Evolutionary conservation across 2,797 vertebrate genomes (phyloP), one percentile per base, ranked within the genome.

Genomic region (Cynodonichthys magdalenae): DNA sequence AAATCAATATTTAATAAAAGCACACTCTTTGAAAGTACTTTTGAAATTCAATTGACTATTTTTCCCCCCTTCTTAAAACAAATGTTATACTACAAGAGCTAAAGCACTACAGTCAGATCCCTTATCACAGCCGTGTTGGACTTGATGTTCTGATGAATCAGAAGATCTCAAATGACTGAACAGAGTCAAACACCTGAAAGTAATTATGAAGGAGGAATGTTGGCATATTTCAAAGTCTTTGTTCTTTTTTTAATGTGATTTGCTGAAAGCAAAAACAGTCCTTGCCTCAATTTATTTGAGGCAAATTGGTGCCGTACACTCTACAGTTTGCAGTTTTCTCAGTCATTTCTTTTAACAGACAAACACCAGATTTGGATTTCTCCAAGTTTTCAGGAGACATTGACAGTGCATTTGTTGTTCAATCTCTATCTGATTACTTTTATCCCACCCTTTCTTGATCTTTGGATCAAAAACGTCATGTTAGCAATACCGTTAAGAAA

Each of bases 1-100:
- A 65, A 71, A 81, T 87, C 71, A 84, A 80, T 82, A 81, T 82
- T 85, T 82, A 80, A 86, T 82, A 75, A 80, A 82, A 73, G 64
- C 59, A 56, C 47, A 27, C 59, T 63, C 75, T 87, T 83, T 77
- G 78, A 79, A 75, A 77, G 64, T 75, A 57, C 69, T 80, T 76
- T 67, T 79, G 56, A 73, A 75, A 83, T 82, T 63, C 59, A 49
- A 74, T 49, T n/a, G 71, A 64, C 54, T 69, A 67, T 71, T 74
- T 77, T 61, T 24, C 24, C 47, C 50, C 51, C 46, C 56, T 50
- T 74, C 49, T 71, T 82, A 68, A 74, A 71, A 82, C 75, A 79
- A 63, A 66, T 81, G 66, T 53, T 66, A 54, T 53, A 60, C 53
- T 67, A 66, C 51, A 24, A 53, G 55, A 74, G 58, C 65, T 69